Conservation (phyloP, 1,140 invertebrate genomes). For the Tetramorium parvispinum region DNA sequence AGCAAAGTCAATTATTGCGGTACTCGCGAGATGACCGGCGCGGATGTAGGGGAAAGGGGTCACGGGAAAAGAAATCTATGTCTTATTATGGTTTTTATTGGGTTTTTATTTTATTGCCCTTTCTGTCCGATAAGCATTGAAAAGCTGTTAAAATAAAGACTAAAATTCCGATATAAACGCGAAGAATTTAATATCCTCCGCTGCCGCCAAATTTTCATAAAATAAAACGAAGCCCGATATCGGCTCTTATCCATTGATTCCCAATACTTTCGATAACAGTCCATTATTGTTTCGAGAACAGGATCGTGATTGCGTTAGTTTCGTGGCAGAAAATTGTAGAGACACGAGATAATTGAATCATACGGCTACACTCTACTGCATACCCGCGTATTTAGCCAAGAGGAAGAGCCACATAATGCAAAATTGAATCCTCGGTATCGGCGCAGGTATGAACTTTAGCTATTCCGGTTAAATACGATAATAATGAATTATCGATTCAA, state of each 20-base stretch:
- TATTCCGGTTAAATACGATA: conserved; percentile 34
- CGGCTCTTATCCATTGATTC: neutral
- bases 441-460: conserved; percentile 35
- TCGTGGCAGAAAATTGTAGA: conserved; percentile 20
- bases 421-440: conserved; percentile 30
- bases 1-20: conserved; percentile 16
- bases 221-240: conserved; percentile 23
- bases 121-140: neutral
- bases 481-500: conserved; percentile 45
- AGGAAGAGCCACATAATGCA: conserved; percentile 1
- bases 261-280: neutral
- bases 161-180: conserved; percentile 19
- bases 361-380: conserved; percentile 15
- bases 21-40: neutral
- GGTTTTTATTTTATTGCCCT: neutral
- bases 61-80: neutral
- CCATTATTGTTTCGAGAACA: conserved; percentile 21
- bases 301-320: conserved; percentile 9
- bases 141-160: conserved; percentile 14
- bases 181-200: conserved; percentile 27
- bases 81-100: neutral
- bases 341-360: conserved; percentile 32
- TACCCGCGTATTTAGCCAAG: conserved; percentile 25
- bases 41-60: neutral
- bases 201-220: neutral